Evolutionary conservation across 2,888 invertebrate species (phyloP), one percentile per base, ranked within the genome.

Genomic region (Chaetogeoica ovagalla): DNA sequence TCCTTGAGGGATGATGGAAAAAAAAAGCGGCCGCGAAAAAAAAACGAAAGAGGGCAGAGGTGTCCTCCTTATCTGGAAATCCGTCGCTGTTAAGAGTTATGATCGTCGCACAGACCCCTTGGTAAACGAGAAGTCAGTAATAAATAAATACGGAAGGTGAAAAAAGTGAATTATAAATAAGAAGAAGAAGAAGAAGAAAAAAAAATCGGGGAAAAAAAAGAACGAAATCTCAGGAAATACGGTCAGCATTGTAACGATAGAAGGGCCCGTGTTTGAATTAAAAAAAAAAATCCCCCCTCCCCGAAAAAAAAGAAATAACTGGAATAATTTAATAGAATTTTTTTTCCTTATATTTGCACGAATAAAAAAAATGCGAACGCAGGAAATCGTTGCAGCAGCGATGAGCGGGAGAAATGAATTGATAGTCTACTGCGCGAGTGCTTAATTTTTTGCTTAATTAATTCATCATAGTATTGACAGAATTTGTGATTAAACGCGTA

Each of bases 11-110:
- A 79, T 71, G 79, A 79, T 39, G 79, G 63, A 19, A 79, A 71
- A 62, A 69, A 71, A 62, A 69, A 76, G 6, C 30, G 52, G 57
- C 37, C 55, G 63, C 57, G 71, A 70, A 71, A 79, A 70, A 79
- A 79, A 4, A 30, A 30, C 30, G 30, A 30, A 4, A 79, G 62
- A 79, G 70, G 71, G 79, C 79, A 71, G 30, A 79, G 70, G 79
- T 77, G 79, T 79, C 63, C 65, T 75, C 72, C 75, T 79, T 79
- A 79, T 79, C 79, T 79, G 71, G 37, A 79, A 79, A 71, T 79
- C 79, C 79, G 79, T 79, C 79, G 70, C 63, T 65, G 79, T 79
- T 79, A 70, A 79, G 79, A 79, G 79, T 79, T 79, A 79, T 79
- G 79, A 79, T 79, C 70, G 71, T 63, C 55, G 60, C 70, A 63